Evolutionary conservation across 2,888 invertebrate genomes (phyloP), one percentile per base, ranked within the genome.

Genomic region (Tromatobia lineatoria): DNA sequence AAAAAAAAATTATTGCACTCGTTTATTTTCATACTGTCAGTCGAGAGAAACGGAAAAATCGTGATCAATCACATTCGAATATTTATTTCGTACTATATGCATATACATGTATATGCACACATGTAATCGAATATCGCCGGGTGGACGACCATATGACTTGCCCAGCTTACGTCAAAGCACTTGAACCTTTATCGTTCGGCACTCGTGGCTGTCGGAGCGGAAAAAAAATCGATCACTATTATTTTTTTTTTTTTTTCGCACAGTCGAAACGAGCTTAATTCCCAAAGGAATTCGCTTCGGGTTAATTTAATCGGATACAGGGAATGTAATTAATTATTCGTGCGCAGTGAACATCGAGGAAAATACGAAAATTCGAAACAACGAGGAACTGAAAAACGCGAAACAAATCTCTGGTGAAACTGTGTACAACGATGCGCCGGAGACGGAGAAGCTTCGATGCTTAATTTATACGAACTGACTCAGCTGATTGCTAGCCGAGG

Each of bases 401-500:
- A 34, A 8, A 69, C 74, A 67, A 57, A 61, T 38, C 42, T 20
- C n/a, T 11, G 66, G 75, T 82, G 75, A 75, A 70, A 66, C n/a
- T 34, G 75, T 70, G 64, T 54, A 79, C 77, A 73, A 84, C 81
- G 78, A 84, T 84, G 84, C 77, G 84, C 69, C 84, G 84, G 38
- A 82, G 82, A 78, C 81, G 84, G 75, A 69, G 84, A 52, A 82
- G 78, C 47, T 57, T 57, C 64, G 69, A 45, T 25, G 77, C 54
- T 71, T 84, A 82, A 82, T 50, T 66, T 52, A 47, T 50, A 71
- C 69, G 79, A 64, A 73, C 42, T 67, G 18, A 64, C 71, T 73
- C 80, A 25, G 69, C 42, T 71, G 70, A 82, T 64, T 29, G 59
- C 45, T 52, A 59, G 64, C 18, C 74, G 50, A 42, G 29, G 45